Evolutionary conservation across 2,113 vertebrate genomes (phyloP).

Genomic region (Cisticola juncidis): DNA sequence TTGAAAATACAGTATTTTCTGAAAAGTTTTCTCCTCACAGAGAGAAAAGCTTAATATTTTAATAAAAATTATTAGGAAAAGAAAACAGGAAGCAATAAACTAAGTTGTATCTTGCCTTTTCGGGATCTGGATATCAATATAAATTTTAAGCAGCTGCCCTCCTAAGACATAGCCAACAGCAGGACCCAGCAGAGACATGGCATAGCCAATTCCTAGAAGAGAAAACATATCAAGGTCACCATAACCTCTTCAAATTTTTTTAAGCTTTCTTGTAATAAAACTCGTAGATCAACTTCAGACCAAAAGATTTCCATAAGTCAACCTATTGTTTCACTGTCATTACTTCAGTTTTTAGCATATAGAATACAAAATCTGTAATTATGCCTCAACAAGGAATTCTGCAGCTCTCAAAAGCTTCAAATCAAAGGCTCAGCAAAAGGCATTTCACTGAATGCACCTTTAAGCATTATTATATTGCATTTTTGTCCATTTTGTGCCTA

Average conservation of each 20-base stretch:
- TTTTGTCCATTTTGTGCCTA: background rate
- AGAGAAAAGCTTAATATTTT: background rate
- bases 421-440: background rate
- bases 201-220: conserved; percentile 77
- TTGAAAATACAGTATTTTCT: background rate
- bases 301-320: background rate
- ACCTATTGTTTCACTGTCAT: background rate
- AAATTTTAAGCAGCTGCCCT: conserved; percentile 77
- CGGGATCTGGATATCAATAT: conserved; percentile 73
- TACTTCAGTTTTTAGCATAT: background rate
- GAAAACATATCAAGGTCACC: background rate
- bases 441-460: background rate
- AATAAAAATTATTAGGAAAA: background rate
- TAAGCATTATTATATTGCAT: background rate
- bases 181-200: conserved; percentile 80
- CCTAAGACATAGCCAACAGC: conserved; percentile 81
- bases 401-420: background rate
- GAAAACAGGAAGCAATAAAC: background rate
- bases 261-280: background rate
- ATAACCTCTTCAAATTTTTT: background rate
- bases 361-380: background rate
- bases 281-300: background rate
- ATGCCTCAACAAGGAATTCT: background rate
- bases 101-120: conserved; percentile 67
- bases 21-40: background rate